Percentiles rank a stretch among this genome's conserved stretches.
Conservation (phyloP, 1,140 invertebrate genomes). For the Stegodyphus mimosarum region DNA sequence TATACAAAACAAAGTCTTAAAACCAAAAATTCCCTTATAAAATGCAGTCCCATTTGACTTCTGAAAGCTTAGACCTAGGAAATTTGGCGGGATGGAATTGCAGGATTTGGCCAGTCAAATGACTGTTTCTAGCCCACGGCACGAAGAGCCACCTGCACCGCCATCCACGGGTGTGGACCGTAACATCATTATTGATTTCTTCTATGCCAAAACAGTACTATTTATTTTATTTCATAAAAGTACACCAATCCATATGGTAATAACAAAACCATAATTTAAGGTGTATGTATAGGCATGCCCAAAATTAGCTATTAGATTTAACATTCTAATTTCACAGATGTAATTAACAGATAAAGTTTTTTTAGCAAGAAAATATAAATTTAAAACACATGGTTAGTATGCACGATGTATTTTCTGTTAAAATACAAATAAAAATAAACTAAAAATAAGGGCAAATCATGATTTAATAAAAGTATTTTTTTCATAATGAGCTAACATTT, state of each 20-base stretch:
- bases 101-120: slow-evolving; percentile 56
- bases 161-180: slow-evolving; percentile 61
- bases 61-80: slow-evolving; percentile 51
- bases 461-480: no score
- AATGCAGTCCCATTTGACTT: slow-evolving; percentile 18
- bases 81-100: slow-evolving; percentile 59
- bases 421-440: no score
- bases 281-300: no score
- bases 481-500: no score
- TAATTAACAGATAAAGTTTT: no score
- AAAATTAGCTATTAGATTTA: no score
- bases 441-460: no score
- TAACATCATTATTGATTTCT: slow-evolving; percentile 17
- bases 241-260: no score
- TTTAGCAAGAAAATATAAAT: no score
- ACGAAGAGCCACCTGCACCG: slow-evolving; percentile 61
- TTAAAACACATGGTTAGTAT: no score
- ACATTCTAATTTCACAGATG: slow-evolving; percentile 64
- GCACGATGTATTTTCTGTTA: no score
- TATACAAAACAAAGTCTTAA: not conserved
- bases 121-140: slow-evolving; percentile 61
- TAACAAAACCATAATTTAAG: no score
- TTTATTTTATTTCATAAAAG: not conserved
- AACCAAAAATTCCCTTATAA: not conserved
- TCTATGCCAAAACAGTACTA: slow-evolving; percentile 35